Evolutionary conservation across 23 tunicate genomes (phyloP).

Genomic region (Clavelina lepadiformis): DNA sequence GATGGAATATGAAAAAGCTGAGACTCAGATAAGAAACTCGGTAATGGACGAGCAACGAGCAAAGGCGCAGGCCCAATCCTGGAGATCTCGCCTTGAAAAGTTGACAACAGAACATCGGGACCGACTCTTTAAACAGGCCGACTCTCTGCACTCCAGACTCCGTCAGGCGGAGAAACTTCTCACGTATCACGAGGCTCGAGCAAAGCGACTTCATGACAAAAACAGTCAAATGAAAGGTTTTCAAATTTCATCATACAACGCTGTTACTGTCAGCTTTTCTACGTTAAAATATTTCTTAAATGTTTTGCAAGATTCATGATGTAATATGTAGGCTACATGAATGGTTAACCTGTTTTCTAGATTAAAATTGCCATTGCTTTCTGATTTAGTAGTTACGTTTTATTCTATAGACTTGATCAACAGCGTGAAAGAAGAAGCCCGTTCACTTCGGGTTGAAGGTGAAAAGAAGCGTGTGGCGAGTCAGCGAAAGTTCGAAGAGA

Average conservation of each 20-base stretch:
- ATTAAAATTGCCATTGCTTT: too few species aligned
- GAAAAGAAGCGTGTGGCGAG: constrained; percentile 54
- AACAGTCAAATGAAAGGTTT: constrained; percentile 64
- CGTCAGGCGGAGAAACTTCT: constrained; percentile 61
- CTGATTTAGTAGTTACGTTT: too few species aligned
- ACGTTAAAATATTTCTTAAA: too few species aligned
- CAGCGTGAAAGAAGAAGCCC: constrained; percentile 55
- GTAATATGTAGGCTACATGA: background rate
- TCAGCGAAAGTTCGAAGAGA: constrained; percentile 40
- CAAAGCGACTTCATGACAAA: constrained; percentile 22
- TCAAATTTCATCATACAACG: too few species aligned
- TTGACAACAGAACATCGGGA: constrained; percentile 47
- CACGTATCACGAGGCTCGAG: constrained; percentile 48
- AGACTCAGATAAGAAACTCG: constrained; percentile 29
- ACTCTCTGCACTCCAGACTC: constrained; percentile 24
- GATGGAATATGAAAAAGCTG: constrained; percentile 43
- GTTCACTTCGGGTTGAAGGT: constrained; percentile 38
- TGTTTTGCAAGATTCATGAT: background rate
- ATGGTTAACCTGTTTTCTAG: background rate
- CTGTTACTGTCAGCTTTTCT: too few species aligned
- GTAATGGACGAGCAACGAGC: constrained; percentile 52
- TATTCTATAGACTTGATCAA: constrained; percentile 46
- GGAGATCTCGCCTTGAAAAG: constrained; percentile 49
- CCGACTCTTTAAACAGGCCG: constrained; percentile 48
- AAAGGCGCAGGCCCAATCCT: constrained; percentile 52